Evolutionary conservation across 2,113 vertebrate genomes (phyloP).

Genomic region (Bambusicola thoracicus): DNA sequence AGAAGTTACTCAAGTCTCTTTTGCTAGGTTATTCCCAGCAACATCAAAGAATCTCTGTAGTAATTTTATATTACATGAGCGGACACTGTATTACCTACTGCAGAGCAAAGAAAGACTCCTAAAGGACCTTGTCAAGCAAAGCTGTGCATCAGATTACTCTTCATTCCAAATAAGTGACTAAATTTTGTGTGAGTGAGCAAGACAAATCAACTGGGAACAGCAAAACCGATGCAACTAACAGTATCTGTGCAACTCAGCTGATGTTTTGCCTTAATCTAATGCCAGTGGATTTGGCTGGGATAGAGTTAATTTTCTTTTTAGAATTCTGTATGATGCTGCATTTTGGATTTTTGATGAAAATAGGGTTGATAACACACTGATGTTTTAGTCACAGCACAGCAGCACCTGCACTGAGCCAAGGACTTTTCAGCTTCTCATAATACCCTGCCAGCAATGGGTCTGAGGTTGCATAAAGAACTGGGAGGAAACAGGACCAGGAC

Average conservation of each 20-base stretch:
- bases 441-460: not conserved
- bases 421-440: not conserved
- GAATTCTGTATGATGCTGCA: not conserved
- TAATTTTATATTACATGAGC: not conserved
- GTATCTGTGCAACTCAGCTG: not conserved
- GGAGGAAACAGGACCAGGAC: not conserved
- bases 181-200: not conserved
- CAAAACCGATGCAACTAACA: constrained; percentile 12
- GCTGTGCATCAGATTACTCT: not conserved
- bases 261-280: not conserved
- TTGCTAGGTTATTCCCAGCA: not conserved
- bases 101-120: not conserved
- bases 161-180: not conserved
- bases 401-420: not conserved
- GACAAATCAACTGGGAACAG: not conserved
- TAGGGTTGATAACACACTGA: not conserved
- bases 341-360: not conserved
- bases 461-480: not conserved
- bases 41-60: not conserved
- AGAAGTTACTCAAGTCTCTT: not conserved
- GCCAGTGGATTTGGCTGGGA: not conserved
- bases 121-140: not conserved
- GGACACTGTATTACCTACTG: not conserved
- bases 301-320: not conserved
- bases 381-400: not conserved